Evolutionary conservation across 2,888 invertebrate species (phyloP).

Genomic region (Clitarchus hookeri): DNA sequence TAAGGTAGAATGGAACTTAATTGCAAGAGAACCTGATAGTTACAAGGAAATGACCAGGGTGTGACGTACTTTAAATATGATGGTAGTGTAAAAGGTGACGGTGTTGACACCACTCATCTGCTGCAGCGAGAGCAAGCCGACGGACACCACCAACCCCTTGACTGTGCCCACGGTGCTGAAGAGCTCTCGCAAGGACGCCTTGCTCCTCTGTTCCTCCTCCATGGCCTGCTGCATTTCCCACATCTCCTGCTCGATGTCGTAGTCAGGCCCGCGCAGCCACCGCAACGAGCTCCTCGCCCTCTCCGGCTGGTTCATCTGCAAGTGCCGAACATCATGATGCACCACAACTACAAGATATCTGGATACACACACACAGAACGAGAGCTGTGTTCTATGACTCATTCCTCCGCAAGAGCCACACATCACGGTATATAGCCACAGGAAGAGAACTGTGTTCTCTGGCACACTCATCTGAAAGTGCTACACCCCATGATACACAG

Average conservation of each 20-base stretch:
- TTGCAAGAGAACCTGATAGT: no score
- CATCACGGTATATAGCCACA: no score
- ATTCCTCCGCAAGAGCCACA: no score
- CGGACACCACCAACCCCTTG: conserved; percentile 71
- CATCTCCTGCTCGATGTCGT: conserved; percentile 70
- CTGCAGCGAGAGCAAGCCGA: conserved; percentile 86
- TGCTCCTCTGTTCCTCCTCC: conserved; percentile 59
- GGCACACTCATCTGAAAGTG: no score
- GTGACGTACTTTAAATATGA: conserved; percentile 65
- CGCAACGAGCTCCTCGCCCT: conserved; percentile 72
- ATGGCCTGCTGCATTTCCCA: conserved; percentile 62
- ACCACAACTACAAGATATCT: no score
- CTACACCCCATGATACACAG: no score
- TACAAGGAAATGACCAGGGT: no score
- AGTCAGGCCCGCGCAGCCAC: conserved; percentile 72
- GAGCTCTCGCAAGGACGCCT: conserved; percentile 61
- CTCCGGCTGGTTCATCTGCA: conserved; percentile 53
- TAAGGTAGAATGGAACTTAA: no score
- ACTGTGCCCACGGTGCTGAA: conserved; percentile 66
- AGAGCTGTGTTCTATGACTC: no score
- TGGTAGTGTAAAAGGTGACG: conserved; percentile 76
- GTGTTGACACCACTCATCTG: conserved; percentile 85
- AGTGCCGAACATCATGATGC: no score
- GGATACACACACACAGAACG: no score
- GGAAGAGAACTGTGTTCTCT: no score